Conservation (phyloP, 2,113 vertebrate species). For the Coptodon rendalli region DNA sequence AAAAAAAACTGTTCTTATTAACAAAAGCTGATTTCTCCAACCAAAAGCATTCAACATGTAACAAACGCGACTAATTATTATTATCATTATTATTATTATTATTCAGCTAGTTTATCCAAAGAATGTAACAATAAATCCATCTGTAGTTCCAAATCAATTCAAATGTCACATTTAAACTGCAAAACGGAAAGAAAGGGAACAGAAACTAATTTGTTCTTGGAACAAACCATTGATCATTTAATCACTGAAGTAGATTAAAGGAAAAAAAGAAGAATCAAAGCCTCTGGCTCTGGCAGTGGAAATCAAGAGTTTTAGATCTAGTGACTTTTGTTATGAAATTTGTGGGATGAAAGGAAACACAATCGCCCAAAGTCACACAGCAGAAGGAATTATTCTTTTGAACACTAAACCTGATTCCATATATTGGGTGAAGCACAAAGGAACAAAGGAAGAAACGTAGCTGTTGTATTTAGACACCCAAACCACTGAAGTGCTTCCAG, state of each 20-base stretch:
- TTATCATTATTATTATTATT: neutral
- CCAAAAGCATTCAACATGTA: neutral
- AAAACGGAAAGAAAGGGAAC: neutral
- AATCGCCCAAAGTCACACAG: constrained; percentile 15
- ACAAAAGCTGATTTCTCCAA: neutral
- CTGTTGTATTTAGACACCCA: neutral
- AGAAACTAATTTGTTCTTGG: neutral
- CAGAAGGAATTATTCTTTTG: constrained; percentile 27
- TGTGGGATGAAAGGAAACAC: constrained; percentile 47
- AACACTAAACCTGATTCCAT: constrained; percentile 25
- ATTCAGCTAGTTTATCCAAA: neutral
- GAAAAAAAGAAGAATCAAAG: constrained; percentile 6
- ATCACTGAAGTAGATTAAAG: constrained; percentile 18
- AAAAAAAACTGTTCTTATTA: neutral
- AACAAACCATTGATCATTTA: neutral
- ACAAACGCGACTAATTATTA: neutral
- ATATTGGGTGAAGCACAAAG: constrained; percentile 31
- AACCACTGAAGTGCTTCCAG: neutral
- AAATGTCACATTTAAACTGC: neutral
- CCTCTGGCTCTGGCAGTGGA: neutral
- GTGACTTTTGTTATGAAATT: constrained; percentile 38
- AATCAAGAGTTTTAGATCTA: constrained; percentile 20
- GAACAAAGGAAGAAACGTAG: neutral
- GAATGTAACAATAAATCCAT: neutral
- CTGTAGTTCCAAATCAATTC: neutral